These are phyloP conservation scores for Nephrotoma appendiculata DNA, from an alignment of 2,888 invertebrate species.

Conservation along the genomic window DNA sequence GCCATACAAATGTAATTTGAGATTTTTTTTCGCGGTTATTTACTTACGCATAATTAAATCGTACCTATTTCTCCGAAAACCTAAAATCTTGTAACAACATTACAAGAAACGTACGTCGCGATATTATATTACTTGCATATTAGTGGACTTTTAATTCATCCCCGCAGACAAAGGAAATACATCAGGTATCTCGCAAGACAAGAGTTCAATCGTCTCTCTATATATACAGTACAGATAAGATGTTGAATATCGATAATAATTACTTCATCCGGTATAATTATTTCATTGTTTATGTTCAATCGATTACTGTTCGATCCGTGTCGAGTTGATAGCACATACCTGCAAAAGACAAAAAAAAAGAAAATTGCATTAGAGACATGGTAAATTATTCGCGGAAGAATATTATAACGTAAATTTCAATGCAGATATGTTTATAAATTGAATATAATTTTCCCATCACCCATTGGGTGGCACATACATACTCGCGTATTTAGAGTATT, in stretches of 20 bases:
- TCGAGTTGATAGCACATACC: not conserved
- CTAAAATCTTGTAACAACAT: not conserved
- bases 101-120: not conserved
- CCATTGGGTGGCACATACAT: not conserved
- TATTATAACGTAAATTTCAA: not conserved
- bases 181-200: not conserved
- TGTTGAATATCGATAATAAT: not conserved
- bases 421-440: not conserved
- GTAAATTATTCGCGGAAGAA: not conserved
- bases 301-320: not conserved
- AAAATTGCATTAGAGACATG: not conserved
- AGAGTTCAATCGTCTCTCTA: not conserved
- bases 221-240: not conserved
- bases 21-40: not conserved
- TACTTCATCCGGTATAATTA: not conserved
- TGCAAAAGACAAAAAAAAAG: not conserved
- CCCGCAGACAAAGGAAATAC: not conserved
- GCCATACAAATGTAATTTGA: not conserved
- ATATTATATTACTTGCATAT: not conserved
- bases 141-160: not conserved
- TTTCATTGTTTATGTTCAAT: not conserved
- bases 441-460: not conserved
- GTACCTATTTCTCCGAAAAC: not conserved
- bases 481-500: not conserved
- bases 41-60: not conserved